These are phyloP conservation scores for Tipula helvola DNA, from an alignment of 2,888 invertebrate genomes.

Conservation along the genomic window DNA sequence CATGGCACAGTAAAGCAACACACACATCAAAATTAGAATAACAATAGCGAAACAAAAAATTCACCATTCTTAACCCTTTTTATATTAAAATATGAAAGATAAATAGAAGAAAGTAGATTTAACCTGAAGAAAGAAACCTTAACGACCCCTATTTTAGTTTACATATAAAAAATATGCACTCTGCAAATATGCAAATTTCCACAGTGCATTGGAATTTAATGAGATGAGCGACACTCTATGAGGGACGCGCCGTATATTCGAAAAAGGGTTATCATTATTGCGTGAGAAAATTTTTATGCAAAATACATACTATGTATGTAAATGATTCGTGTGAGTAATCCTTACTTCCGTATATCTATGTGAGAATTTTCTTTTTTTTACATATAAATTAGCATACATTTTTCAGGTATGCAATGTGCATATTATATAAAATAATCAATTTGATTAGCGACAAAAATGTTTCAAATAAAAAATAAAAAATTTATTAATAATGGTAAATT, in stretches of 20 bases:
- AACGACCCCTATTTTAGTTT: neutral
- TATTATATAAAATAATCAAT: neutral
- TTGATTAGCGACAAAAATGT: neutral
- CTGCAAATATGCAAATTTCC: conserved; percentile 4
- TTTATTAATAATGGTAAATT: neutral
- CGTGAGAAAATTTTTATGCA: neutral
- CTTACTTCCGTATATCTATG: neutral
- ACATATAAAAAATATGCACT: neutral
- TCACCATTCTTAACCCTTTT: neutral
- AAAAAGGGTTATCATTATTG: neutral
- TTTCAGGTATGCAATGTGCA: neutral
- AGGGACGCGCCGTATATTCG: neutral
- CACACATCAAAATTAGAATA: neutral
- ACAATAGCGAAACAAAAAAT: neutral
- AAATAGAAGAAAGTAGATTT: neutral
- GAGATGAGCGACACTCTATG: neutral
- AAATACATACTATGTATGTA: neutral
- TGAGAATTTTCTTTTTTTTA: neutral
- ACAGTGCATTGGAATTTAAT: neutral
- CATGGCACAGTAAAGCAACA: too few species aligned
- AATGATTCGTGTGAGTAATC: neutral
- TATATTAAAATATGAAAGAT: neutral
- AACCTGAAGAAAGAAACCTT: neutral
- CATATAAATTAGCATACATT: neutral
- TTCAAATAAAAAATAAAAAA: neutral